Percentiles rank a stretch among this genome's conserved stretches.
Conservation (phyloP, 1,140 invertebrate species). For the Drosophila repleta region DNA sequence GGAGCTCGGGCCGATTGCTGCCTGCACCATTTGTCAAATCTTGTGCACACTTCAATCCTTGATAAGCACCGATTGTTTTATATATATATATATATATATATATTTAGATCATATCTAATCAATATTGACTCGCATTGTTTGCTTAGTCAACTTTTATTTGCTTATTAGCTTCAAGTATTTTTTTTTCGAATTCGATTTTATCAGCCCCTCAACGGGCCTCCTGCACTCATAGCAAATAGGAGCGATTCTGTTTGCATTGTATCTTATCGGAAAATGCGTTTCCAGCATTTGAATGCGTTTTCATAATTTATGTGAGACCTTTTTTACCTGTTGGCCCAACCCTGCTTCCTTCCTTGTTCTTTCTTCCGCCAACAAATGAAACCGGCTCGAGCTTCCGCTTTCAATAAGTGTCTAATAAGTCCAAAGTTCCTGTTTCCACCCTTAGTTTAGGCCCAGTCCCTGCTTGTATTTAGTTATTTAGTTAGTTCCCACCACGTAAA, state of each 20-base stretch:
- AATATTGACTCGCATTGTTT: conserved; percentile 60
- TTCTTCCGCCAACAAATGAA: conserved; percentile 53
- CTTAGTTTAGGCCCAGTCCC: conserved; percentile 13
- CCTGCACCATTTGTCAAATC: conserved; percentile 21
- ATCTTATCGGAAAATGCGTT: conserved; percentile 23
- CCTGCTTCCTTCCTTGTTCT: too few relatives aligned
- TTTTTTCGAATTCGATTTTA: conserved; percentile 35
- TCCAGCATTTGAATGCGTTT: conserved; percentile 8
- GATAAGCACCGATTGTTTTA: conserved; percentile 30
- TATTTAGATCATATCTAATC: conserved; percentile 59
- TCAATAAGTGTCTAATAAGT: conserved; percentile 65
- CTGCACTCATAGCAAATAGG: conserved; percentile 15
- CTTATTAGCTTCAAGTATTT: conserved; percentile 50
- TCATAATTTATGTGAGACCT: conserved; percentile 67
- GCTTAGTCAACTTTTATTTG: conserved; percentile 44
- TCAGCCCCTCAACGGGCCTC: conserved; percentile 25
- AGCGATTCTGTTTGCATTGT: conserved; percentile 19
- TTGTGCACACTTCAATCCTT: conserved; percentile 30
- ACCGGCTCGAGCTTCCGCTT: conserved; percentile 61
- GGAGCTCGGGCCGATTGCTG: background rate
- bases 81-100: conserved; percentile 2
- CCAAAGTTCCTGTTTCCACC: conserved; percentile 42
- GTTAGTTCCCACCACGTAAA: conserved; percentile 62
- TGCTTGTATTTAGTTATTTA: background rate
- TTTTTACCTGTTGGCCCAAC: conserved; percentile 50